Conservation (phyloP, 2,797 vertebrate genomes). For the Melanogrammus aeglefinus region DNA sequence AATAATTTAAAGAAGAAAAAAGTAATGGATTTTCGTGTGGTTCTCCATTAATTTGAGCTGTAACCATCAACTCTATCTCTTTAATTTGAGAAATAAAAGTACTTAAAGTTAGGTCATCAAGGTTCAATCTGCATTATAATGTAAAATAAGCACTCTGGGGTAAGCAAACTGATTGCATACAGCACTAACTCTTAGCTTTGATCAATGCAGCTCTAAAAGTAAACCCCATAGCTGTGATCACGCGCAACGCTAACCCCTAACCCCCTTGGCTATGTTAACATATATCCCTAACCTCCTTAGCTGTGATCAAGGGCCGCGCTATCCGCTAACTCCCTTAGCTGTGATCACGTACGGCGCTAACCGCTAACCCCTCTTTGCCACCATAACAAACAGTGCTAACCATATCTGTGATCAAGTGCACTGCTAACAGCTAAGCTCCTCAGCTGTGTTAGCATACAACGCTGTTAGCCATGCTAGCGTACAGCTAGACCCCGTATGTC, state of each 20-base stretch:
- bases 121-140: background rate
- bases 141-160: background rate
- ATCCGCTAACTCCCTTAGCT: background rate
- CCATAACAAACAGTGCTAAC: background rate
- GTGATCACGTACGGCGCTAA: slow-evolving; percentile 19
- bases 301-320: background rate
- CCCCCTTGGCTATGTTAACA: background rate
- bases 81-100: background rate
- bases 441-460: background rate
- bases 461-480: background rate
- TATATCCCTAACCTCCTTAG: background rate
- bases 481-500: background rate
- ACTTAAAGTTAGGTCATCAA: background rate
- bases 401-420: background rate
- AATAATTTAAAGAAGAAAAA: background rate
- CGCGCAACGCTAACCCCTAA: background rate
- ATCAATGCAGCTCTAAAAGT: background rate
- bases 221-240: background rate
- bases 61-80: background rate
- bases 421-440: background rate
- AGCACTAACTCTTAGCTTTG: background rate
- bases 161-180: background rate
- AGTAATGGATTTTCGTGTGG: background rate
- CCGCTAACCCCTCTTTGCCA: background rate
- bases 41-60: background rate